Evolutionary conservation across 2,888 invertebrate species (phyloP).

Genomic region (Xanthorhoe spadicearia): DNA sequence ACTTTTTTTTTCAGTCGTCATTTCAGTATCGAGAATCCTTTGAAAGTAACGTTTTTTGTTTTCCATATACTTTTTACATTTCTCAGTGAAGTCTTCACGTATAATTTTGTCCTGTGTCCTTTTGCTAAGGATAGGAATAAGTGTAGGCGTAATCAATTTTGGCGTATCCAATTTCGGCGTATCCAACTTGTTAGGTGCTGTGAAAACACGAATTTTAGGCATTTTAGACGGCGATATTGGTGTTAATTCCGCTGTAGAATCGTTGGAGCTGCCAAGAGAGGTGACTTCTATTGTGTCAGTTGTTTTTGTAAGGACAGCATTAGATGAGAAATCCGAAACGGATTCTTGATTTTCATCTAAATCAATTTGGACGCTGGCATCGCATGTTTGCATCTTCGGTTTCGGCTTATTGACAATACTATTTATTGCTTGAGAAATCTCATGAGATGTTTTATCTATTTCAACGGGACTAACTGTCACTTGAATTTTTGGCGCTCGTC

Average conservation of each 20-base stretch:
- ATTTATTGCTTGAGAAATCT: constrained; percentile 28
- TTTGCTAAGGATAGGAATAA: background rate
- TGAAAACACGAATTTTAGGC: constrained; percentile 33
- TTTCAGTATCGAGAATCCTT: background rate
- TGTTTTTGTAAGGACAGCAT: constrained; percentile 13
- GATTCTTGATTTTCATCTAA: constrained; percentile 13
- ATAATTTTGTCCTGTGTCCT: too few species aligned
- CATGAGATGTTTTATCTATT: background rate
- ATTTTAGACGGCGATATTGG: constrained; percentile 4
- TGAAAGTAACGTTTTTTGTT: background rate
- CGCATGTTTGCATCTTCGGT: background rate
- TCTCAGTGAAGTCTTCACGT: too few species aligned
- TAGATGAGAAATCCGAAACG: constrained; percentile 3
- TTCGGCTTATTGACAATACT: constrained; percentile 11
- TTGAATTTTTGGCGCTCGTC: background rate
- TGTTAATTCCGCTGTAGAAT: constrained; percentile 16
- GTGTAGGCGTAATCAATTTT: too few species aligned
- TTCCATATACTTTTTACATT: background rate
- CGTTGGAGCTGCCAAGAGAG: constrained; percentile 13
- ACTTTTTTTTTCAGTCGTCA: background rate
- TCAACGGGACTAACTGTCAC: background rate
- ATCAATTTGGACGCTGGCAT: constrained; percentile 18
- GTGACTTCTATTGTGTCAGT: background rate
- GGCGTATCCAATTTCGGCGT: background rate
- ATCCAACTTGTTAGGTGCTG: background rate